phyloP scores from a whole-genome alignment of 2,113 vertebrate genomes.

The Phalacrocorax brasilianus region DNA sequence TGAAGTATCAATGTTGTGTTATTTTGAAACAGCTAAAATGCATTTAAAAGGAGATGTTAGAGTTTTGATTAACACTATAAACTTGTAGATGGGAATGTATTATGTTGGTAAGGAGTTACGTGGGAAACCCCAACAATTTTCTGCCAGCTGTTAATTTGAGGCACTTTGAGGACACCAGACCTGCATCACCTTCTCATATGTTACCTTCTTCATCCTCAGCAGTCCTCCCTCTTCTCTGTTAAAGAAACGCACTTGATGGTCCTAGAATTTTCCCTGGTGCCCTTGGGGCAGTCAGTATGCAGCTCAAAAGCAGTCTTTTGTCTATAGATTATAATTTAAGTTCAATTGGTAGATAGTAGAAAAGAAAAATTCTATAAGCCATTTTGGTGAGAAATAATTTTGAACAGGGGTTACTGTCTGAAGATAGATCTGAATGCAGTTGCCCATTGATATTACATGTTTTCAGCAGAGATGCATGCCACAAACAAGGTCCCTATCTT shows the following conservation, averaged over 20 bases:
- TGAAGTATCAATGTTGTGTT: background rate
- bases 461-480: background rate
- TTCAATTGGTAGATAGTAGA: background rate
- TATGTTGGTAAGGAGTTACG: background rate
- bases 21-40: background rate
- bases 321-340: background rate
- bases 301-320: background rate
- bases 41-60: background rate
- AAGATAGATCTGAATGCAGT: background rate
- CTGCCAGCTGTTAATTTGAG: background rate
- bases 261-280: background rate
- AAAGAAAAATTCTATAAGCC: background rate
- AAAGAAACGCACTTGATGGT: background rate
- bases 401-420: background rate
- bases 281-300: background rate
- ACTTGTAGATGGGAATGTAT: background rate
- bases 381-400: background rate
- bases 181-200: background rate
- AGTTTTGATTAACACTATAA: background rate
- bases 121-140: background rate
- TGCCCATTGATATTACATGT: background rate
- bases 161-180: no score
- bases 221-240: background rate
- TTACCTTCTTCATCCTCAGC: background rate
- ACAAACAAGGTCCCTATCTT: background rate